Evolutionary conservation across 2,113 vertebrate species (phyloP), one percentile per base, ranked within the genome.

Genomic region (Andinoacara biseriatus): DNA sequence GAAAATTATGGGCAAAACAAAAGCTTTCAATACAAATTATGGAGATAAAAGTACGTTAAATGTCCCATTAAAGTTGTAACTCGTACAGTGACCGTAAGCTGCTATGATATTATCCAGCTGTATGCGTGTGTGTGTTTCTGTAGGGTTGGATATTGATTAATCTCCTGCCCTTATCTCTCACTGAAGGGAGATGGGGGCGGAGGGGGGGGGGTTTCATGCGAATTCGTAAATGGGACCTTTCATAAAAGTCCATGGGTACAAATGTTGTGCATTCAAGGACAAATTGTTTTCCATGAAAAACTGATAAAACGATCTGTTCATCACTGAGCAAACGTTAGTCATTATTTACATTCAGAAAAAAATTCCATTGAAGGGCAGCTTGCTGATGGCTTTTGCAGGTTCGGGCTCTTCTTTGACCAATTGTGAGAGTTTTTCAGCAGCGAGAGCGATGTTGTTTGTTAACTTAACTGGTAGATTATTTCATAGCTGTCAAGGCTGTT

Each of bases 261-360:
- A 95, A 95, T 90, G 93, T 92, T 92, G 92, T 87, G 83, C 90
- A 94, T 95, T 93, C 96, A 96, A 96, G 96, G 96, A 91, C 96
- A 93, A 93, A 90, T 93, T 94, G 94, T 95, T 96, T 96, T 96
- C 95, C 95, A 95, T 94, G 95, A 93, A 96, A 93, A 94, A 93
- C 92, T 92, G 93, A 94, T 91, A 88, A 31, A 96, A 84, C 91
- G 83, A 93, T 92, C 86, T 86, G 92, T 95, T 94, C 95, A 94
- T 96, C 91, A 57, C 93, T 95, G 84, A 93, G 93, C 91, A 95
- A 96, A 96, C 94, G 83, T 92, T 67, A 87, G 84, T 93, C 95
- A 94, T 93, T 96, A 95, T 95, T 95, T 96, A 87, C 94, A 94
- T 95, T 93, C 84, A 94, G 89, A 86, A 83, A 91, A 92, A 92